Base-by-base conservation (phyloP, 2,113 vertebrate genomes). In the Lycocorax pyrrhopterus region DNA sequence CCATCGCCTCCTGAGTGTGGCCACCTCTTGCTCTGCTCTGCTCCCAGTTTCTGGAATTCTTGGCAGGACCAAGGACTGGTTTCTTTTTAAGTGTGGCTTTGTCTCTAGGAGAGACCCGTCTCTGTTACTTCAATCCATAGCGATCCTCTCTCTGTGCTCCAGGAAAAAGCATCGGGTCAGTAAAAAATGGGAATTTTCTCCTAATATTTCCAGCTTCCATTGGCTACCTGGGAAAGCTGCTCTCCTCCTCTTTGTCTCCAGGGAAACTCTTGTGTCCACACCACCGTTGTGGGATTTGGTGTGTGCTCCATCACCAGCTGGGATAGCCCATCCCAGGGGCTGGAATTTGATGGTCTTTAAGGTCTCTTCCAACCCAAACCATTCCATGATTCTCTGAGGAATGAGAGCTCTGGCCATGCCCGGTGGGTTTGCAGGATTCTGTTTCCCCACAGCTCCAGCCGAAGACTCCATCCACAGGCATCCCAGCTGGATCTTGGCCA, bases 1-100 rank as follows among this genome's bases (percentile, higher is more conserved):
- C 58, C 60, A 8, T 23, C 29, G 8, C n/a, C 9, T 56, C n/a
- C 29, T 0, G 23, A 27, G 22, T 0, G 1, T 4, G 30, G 55
- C 59, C 33, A 16, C 14, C 52, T 26, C 35, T 73, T 5, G 16
- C 14, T 56, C 41, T 39, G 30, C 41, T 64, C 47, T 1, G 4
- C 19, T 89, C 17, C 27, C 26, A 3, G 6, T 35, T 27, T 1
- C 21, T 25, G 47, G 67, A 64, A 49, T 44, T 12, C 53, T 55
- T 63, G 37, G 43, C 39, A 62, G 27, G 35, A 63, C 25, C 3
- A 0, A 3, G 21, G 35, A 21, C 12, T 49, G 32, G 26, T 59
- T 89, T 68, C 11, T 73, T 52, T 32, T n/a, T 13, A 41, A 35
- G 37, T 8, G 79, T 62, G 41, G 20, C 53, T 76, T 73, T 89